Base-by-base conservation (phyloP, 2,888 invertebrate genomes). In the Rapana venosa region DNA sequence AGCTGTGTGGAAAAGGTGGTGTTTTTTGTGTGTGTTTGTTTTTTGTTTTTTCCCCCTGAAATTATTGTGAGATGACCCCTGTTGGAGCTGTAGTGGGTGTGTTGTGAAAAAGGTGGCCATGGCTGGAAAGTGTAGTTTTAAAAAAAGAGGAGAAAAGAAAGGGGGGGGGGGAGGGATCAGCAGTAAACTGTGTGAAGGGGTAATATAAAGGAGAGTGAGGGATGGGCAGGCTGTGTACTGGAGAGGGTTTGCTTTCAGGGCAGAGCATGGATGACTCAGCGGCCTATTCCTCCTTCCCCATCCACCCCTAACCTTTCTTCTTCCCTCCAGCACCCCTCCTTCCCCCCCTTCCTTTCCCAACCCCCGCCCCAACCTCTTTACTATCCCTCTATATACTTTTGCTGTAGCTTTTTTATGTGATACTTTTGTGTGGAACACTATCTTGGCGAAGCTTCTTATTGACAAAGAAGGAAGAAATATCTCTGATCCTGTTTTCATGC, bases 241-340 rank as follows among this genome's bases (percentile, higher is more conserved):
- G n/a, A 15, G 26, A 74, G 74, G 74, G 74, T 74, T 74, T 74
- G 74, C 74, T 74, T 74, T 74, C 74, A n/a, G 22, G 74, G 74
- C 74, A 26, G 11, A n/a, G n/a, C 74, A n/a, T 74, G 74, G 11
- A 74, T 74, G 74, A 74, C 74, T 74, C 74, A 74, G 74, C 26
- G 74, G 74, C 74, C n/a, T 74, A n/a, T 5, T 47, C 74, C 74
- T 5, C n/a, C 61, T 20, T 61, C 61, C 61, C 22, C 61, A 61
- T 22, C 22, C 15, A 0, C 74, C n/a, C 74, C 74, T 13, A 74
- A 22, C n/a, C n/a, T 6, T 8, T n/a, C 6, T 74, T n/a, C 74
- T n/a, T 0, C 74, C 8, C 74, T n/a, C 8, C 47, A 47, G 47
- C 47, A 47, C 74, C 74, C n/a, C 74, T 26, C 74, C 13, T n/a